Base-by-base conservation (phyloP, 2,888 invertebrate species). In the Caenorhabditis sp. region DNA sequence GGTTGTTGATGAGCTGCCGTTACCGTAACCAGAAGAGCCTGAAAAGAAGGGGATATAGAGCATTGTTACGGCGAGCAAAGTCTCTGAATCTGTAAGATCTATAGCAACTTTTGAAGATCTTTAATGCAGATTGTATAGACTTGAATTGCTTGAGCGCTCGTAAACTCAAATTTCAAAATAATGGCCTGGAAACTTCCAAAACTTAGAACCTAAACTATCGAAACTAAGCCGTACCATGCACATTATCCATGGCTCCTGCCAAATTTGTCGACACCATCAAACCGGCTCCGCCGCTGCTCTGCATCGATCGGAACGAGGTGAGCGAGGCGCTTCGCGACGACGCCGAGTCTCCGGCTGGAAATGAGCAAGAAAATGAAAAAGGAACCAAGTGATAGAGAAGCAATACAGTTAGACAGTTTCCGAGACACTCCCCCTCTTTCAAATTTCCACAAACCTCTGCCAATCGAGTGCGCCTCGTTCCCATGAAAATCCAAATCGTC, bases 301-400 rank as follows among this genome's bases (percentile, higher is more conserved):
- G 85, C 83, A 87, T 86, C n/a, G 87, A 87, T 47, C 85, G 86
- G 69, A 86, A 86, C 22, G 87, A 87, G 1, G 86, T 85, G 12
- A 86, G 72, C 12, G 87, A 87, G 31, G 84, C 85, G 41, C 87
- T 87, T 54, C 87, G 75, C 4, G 87, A 87, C 19, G 85, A 85
- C 3, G 85, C 74, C 0, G 87, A 87, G 44, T 85, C 86, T 4
- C 80, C 83, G 14, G 75, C 86, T 85, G 66, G 73, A 84, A 73
- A 61, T 14, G 31, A 35, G 2, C 12, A 51, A 4, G 22, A 19
- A 35, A 22, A 2, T 12, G 28, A 38, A 58, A 58, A 58, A 24
- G 6, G 24, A 38, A 31, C 31, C 7, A 4, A 31, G 7, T 4
- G 31, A 31, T 31, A 31, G 31, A 31, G 31, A 26, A 70, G 47